phyloP scores from a whole-genome alignment of 2,888 invertebrate species.

The Tetropium fuscum region DNA sequence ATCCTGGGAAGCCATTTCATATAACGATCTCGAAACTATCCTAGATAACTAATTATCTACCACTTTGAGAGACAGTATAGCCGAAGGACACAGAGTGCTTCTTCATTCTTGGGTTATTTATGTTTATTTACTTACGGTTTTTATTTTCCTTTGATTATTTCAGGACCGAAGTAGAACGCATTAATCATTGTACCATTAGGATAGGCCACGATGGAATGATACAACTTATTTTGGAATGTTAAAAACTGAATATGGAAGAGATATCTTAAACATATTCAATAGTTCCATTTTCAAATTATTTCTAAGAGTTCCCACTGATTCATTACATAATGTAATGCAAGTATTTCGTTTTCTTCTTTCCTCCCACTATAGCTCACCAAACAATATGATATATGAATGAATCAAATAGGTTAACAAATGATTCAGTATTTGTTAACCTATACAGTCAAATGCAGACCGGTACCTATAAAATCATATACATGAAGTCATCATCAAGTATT shows the following conservation, averaged over 20 bases:
- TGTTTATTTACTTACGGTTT: conserved; percentile 30
- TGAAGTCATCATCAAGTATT: no score
- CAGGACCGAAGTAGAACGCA: conserved; percentile 19
- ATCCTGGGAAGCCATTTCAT: conserved; percentile 35
- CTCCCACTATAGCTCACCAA: no score
- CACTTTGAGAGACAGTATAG: conserved; percentile 38
- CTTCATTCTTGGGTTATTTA: conserved; percentile 37
- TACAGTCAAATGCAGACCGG: no score
- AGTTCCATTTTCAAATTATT: no score
- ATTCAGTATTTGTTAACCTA: no score
- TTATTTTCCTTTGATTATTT: conserved; percentile 17
- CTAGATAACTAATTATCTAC: conserved; percentile 42
- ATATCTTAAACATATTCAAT: no score
- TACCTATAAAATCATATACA: no score
- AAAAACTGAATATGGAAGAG: conserved; percentile 23
- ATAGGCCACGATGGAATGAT: conserved; percentile 19
- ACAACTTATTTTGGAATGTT: conserved; percentile 28
- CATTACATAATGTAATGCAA: no score
- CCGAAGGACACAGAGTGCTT: conserved; percentile 38
- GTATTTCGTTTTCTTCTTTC: no score
- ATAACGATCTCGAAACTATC: conserved; percentile 37
- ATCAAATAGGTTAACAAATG: no score
- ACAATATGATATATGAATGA: no score
- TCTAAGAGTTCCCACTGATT: no score
- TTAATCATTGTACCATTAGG: conserved; percentile 30